Conservation (phyloP, 2,797 vertebrate species). For the Delichon dasypus region DNA sequence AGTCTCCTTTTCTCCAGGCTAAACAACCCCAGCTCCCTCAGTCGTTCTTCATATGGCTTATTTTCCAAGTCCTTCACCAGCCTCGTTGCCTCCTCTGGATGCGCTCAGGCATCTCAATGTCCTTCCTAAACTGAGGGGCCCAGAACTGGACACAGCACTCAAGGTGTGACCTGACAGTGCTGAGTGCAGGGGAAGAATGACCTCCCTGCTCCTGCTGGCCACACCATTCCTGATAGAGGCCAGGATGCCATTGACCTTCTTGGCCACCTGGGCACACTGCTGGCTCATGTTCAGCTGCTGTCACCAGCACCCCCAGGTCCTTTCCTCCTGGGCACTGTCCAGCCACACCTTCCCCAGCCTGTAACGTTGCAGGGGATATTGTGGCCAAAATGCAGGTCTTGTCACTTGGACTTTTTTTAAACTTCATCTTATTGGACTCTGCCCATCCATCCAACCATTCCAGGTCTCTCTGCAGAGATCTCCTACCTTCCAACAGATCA, state of each 20-base stretch:
- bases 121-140: background rate
- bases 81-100: background rate
- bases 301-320: background rate
- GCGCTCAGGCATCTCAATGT: accelerated
- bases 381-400: background rate
- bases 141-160: background rate
- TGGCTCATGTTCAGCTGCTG: background rate
- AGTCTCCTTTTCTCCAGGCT: background rate
- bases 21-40: background rate
- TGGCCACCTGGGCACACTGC: background rate
- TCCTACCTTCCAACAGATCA: background rate
- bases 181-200: background rate
- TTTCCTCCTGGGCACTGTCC: background rate
- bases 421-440: background rate
- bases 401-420: background rate
- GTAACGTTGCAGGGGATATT: background rate
- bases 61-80: background rate
- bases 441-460: background rate
- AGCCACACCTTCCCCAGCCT: background rate
- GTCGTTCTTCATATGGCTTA: background rate
- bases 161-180: background rate
- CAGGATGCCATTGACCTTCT: background rate
- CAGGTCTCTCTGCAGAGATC: background rate
- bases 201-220: background rate
- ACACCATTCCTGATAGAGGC: background rate